Evolutionary conservation across 2,888 invertebrate genomes (phyloP), one percentile per base, ranked within the genome.

Genomic region (Anorthoa munda): DNA sequence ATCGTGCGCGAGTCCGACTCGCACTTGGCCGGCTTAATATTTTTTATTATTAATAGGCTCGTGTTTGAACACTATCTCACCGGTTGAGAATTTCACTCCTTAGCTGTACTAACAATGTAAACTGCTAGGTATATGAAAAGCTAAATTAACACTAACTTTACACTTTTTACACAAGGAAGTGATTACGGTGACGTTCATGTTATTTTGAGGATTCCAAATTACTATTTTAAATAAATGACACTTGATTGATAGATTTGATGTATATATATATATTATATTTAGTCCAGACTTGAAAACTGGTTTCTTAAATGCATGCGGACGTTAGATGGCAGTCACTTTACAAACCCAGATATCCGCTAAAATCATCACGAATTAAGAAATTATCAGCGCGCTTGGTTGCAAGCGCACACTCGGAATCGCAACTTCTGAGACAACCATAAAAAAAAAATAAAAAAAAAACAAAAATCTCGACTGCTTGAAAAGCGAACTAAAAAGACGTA

Each of bases 301-400:
- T 73, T 66, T 58, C 46, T 53, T 39, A 51, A 59, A 72, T 39
- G 21, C 50, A 79, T 63, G 80, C 80, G 63, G 75, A 73, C 51
- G 63, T 66, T 26, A 58, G 65, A 51, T 63, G 75, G 66, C 75
- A 74, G 80, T 72, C 48, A 39, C 53, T 73, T 83, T 83, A 82
- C 75, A 79, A 80, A 79, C 56, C 75, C 66, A 80, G 83, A 80
- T 80, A 74, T 81, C 80, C 80, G 83, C 65, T 59, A 48, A 51
- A 46, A 50, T 45, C 77, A 78, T 82, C 68, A 73, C n/a, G 66
- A 79, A 79, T 79, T 39, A 64, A 63, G 63, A 69, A 83, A 69
- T 66, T 58, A 31, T 53, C 13, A 65, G 46, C 61, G 17, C 21
- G 58, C 45, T 45, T 73, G 12, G 17, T 68, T 31, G 50, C 63